Evolutionary conservation across 2,113 vertebrate species (phyloP).

Genomic region (Ptychochromis oligacanthus): DNA sequence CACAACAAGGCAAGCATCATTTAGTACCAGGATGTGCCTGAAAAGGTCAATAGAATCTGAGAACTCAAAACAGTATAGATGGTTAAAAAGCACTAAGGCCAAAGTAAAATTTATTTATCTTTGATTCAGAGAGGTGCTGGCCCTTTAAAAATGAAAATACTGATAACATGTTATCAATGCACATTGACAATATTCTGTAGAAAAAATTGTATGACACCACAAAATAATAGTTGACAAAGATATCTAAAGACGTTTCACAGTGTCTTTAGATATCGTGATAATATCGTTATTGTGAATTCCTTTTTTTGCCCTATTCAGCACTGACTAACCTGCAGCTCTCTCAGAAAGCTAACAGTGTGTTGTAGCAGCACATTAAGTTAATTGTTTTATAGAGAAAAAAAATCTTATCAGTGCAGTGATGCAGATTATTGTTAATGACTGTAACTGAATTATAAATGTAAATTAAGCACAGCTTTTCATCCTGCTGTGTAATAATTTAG

Average conservation of each 20-base stretch:
- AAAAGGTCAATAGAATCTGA: background rate
- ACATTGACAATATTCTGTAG: background rate
- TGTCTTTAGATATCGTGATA: background rate
- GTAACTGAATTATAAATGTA: background rate
- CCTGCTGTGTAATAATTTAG: no score
- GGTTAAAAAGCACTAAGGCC: background rate
- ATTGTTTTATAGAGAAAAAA: no score
- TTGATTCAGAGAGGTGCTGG: background rate
- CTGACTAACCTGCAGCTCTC: background rate
- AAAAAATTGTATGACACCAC: background rate
- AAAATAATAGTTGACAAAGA: background rate
- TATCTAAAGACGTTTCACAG: no score
- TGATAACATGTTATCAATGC: background rate
- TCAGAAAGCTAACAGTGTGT: background rate
- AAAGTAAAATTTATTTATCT: background rate
- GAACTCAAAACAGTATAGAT: background rate
- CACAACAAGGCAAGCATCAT: background rate
- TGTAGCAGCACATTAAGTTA: no score
- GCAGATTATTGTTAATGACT: background rate
- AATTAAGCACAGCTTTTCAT: no score
- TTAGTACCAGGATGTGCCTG: background rate
- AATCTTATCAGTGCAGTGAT: no score
- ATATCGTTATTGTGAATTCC: background rate
- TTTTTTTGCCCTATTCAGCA: background rate
- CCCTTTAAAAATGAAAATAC: rapidly evolving